Evolutionary conservation across 2,888 invertebrate genomes (phyloP), one percentile per base, ranked within the genome.

Genomic region (Physocephala rufipes): DNA sequence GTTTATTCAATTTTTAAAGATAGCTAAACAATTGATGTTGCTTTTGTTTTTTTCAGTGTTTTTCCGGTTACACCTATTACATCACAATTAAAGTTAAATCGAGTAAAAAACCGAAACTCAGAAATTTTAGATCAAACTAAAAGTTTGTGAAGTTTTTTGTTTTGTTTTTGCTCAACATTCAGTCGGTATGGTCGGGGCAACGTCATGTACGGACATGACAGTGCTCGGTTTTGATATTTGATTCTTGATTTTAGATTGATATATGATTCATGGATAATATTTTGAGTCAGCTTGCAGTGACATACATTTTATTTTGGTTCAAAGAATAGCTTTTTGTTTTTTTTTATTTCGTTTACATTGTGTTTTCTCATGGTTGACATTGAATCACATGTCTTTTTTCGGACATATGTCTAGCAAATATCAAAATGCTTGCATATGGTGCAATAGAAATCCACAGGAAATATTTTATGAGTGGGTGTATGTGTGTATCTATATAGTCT

Each of bases 161-260:
- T 28, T 28, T 3, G 2, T 21, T 12, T 26, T 3, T 19, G 19
- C 3, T 12, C 2, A 19, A 19, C 3, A 49, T 49, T 12, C 12
- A 7, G 19, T 49, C 12, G 3, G 49, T 49, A 7, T n/a, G 7
- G 5, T n/a, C 3, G 16, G 16, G 19, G n/a, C n/a, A n/a, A n/a
- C n/a, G n/a, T n/a, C n/a, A 15, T 49, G 19, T 19, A 3, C 16
- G 45, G 49, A 49, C 49, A 9, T 9, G 53, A 21, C 12, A 21
- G 19, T 21, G 53, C 21, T 53, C 13, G 49, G 49, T 49, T 53
- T n/a, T 24, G 36, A 53, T 1, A 1, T 53, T 53, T n/a, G 53
- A 53, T 1, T 2, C 21, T 53, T n/a, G 53, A 53, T 53, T 53
- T 19, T 21, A 53, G 53, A 53, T 53, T 53, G 53, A 53, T 53